A percentile compares a stretch with the other conserved stretches of the same genome.
Conservation (phyloP, 1,140 invertebrate species). For the Dinoponera quadriceps region DNA sequence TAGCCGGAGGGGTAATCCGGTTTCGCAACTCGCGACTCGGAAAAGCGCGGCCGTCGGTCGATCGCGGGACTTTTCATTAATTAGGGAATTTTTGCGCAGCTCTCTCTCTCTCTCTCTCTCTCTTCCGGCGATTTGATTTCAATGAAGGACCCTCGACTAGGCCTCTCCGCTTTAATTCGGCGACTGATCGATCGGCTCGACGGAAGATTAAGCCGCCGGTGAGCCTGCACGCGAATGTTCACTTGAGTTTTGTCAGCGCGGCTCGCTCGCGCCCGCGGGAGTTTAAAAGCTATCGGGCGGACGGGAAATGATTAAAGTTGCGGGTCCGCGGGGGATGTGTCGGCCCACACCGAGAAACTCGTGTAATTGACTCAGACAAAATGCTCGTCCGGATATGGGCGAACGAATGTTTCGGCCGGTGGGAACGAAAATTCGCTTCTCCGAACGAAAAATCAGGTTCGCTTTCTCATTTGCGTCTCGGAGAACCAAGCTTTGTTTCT, state of each 20-base stretch:
- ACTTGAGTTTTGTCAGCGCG: slow-evolving; percentile 10
- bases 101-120: too few species aligned
- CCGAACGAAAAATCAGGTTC: too few species aligned
- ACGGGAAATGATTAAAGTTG: not conserved
- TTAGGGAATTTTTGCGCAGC: too few species aligned
- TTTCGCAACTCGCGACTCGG: too few species aligned
- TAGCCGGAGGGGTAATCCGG: too few species aligned
- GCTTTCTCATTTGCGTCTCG: too few species aligned
- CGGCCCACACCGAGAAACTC: not conserved
- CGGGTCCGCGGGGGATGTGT: not conserved
- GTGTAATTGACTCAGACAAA: not conserved
- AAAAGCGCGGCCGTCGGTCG: too few species aligned
- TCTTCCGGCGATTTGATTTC: slow-evolving; percentile 4
- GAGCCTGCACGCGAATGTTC: not conserved
- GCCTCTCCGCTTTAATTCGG: not conserved
- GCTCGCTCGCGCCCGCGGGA: not conserved
- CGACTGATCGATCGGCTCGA: not conserved
- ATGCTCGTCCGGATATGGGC: too few species aligned
- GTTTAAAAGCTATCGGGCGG: not conserved
- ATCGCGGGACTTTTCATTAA: too few species aligned
- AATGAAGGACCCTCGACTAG: not conserved
- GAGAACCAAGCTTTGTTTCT: too few species aligned
- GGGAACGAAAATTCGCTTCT: too few species aligned
- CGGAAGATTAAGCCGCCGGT: not conserved
- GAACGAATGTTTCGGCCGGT: not conserved